Percentiles rank a stretch among this genome's conserved stretches.
Conservation (phyloP, 2,113 vertebrate genomes). For the Calyptomena viridis region DNA sequence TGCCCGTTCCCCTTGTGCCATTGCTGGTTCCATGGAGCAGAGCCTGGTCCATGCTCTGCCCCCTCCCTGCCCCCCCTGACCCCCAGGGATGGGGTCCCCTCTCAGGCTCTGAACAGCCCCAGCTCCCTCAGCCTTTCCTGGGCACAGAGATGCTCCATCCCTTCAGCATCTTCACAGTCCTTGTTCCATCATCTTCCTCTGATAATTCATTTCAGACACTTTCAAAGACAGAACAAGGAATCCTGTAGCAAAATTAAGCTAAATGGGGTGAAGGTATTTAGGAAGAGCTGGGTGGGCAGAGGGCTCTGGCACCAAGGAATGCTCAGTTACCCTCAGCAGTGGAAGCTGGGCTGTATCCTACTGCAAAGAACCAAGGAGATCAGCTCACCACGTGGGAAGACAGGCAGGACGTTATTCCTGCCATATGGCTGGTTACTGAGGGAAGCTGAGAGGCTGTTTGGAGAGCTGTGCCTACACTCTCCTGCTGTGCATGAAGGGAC, state of each 20-base stretch:
- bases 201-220: neutral
- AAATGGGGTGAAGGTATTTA: neutral
- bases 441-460: neutral
- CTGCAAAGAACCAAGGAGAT: neutral
- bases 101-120: neutral
- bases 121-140: neutral
- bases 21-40: neutral
- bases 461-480: neutral
- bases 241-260: neutral
- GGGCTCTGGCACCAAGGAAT: neutral
- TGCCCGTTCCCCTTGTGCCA: neutral
- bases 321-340: neutral
- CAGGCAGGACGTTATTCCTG: neutral
- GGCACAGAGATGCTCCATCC: neutral
- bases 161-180: neutral
- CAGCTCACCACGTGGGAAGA: neutral
- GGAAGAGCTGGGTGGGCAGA: neutral
- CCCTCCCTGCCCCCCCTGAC: neutral
- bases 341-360: neutral
- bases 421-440: neutral
- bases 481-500: neutral
- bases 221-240: neutral
- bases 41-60: neutral
- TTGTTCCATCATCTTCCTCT: neutral
- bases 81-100: neutral